A percentile compares a stretch with the other conserved stretches of the same genome.
Evolutionary conservation across 2,888 invertebrate genomes (phyloP).

Genomic region (Tachystola acroxantha): DNA sequence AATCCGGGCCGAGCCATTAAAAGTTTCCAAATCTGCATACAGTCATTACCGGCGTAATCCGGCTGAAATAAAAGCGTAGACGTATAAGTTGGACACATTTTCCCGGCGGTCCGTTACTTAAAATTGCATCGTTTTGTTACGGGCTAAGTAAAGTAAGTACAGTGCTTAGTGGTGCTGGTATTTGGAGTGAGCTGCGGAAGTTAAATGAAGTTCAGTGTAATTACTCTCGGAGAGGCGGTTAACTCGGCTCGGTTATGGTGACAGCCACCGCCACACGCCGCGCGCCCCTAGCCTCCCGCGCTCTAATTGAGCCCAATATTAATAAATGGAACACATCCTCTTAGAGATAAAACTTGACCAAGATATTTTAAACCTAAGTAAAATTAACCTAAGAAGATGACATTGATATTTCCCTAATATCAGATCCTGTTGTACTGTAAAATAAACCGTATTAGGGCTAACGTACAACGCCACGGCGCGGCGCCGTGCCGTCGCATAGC

Average conservation of each 20-base stretch:
- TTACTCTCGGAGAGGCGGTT: constrained; percentile 69
- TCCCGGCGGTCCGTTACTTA: constrained; percentile 56
- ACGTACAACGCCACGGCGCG: too few relatives aligned
- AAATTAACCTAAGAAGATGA: too few relatives aligned
- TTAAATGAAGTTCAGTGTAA: constrained; percentile 73
- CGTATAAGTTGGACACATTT: constrained; percentile 34
- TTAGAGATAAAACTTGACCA: constrained; percentile 13
- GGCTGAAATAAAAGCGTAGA: constrained; percentile 20
- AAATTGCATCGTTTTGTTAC: constrained; percentile 68
- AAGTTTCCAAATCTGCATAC: constrained; percentile 8
- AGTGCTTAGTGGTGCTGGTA: constrained; percentile 65
- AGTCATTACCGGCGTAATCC: constrained; percentile 13
- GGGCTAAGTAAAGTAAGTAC: constrained; percentile 63
- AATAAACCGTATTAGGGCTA: too few relatives aligned
- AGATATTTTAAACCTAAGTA: not conserved
- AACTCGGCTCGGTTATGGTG: constrained; percentile 59
- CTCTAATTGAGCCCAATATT: constrained; percentile 47
- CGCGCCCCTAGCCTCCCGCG: constrained; percentile 12
- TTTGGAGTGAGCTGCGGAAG: constrained; percentile 68
- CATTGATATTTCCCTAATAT: too few relatives aligned
- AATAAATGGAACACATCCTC: constrained; percentile 30
- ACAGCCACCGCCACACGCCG: constrained; percentile 37
- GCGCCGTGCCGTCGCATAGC: too few relatives aligned
- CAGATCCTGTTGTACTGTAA: too few relatives aligned
- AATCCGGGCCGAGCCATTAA: not conserved